Conservation (phyloP, 2,113 vertebrate genomes). For the Australoheros scitulus region DNA sequence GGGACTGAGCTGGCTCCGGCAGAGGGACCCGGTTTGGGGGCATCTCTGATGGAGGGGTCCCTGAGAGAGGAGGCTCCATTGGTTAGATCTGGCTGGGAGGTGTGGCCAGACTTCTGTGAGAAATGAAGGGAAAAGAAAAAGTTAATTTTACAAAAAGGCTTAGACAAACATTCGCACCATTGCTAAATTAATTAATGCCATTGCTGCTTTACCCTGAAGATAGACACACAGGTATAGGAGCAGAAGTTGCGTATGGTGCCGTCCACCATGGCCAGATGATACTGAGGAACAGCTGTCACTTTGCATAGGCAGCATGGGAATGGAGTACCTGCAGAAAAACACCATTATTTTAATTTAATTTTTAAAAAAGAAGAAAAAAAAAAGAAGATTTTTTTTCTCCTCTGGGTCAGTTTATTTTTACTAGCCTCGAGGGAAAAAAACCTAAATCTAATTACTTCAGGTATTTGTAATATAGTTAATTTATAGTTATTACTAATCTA, state of each 20-base stretch:
- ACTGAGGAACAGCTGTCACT: conserved; percentile 90
- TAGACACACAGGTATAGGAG: conserved; percentile 89
- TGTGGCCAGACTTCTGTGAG: conserved; percentile 51
- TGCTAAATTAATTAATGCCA: background rate
- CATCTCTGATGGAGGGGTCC: conserved; percentile 37
- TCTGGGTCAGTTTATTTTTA: too few species aligned
- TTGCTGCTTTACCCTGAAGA: conserved; percentile 85
- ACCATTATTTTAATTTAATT: background rate
- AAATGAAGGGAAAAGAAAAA: background rate
- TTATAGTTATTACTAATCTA: too few species aligned
- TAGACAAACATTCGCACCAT: background rate
- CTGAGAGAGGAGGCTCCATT: conserved; percentile 62
- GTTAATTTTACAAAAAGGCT: background rate
- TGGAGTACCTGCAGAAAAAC: conserved; percentile 81
- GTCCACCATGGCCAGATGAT: conserved; percentile 96
- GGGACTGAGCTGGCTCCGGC: conserved; percentile 55
- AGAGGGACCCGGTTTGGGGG: conserved; percentile 29
- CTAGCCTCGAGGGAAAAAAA: too few species aligned
- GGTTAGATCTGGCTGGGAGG: conserved; percentile 42
- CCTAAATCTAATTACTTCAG: background rate
- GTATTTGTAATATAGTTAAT: background rate
- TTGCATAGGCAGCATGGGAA: conserved; percentile 95
- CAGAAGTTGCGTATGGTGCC: conserved; percentile 98
- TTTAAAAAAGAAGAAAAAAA: background rate
- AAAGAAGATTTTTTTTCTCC: background rate